Evolutionary conservation across 53 echinoderm and acorn worm species (phyloP).

Genomic region (Patiria pectinifera): DNA sequence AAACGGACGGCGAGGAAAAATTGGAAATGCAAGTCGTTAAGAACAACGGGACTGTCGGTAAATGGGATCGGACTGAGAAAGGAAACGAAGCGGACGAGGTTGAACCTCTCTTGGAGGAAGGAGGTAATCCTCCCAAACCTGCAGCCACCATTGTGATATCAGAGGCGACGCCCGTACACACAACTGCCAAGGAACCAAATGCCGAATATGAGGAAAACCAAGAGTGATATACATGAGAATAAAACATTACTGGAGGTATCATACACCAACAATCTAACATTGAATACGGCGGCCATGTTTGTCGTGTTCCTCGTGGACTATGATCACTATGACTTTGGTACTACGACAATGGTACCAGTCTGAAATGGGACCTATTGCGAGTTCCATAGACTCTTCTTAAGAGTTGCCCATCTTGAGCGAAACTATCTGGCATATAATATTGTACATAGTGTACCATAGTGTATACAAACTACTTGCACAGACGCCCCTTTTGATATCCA

Average conservation of each 20-base stretch:
- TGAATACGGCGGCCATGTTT: not conserved
- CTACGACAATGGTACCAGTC: not conserved
- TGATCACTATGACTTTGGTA: not conserved
- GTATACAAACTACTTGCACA: too few species aligned
- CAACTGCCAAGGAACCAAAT: not conserved
- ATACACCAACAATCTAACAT: not conserved
- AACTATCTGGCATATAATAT: too few species aligned
- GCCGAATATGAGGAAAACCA: slow-evolving; percentile 14
- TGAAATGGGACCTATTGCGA: not conserved
- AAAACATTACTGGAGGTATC: not conserved
- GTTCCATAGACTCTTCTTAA: too few species aligned
- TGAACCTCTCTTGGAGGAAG: slow-evolving; percentile 45
- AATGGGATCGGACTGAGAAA: slow-evolving; percentile 32
- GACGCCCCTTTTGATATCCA: too few species aligned
- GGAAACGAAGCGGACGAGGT: slow-evolving; percentile 37
- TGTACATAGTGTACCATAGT: too few species aligned
- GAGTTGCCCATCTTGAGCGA: not conserved
- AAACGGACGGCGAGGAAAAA: not conserved
- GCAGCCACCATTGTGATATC: slow-evolving; percentile 49
- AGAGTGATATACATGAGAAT: not conserved
- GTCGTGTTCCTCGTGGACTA: not conserved
- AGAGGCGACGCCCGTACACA: slow-evolving; percentile 39
- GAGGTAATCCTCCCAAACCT: not conserved
- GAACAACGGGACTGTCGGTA: slow-evolving; percentile 32
- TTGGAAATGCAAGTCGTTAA: slow-evolving; percentile 37